These are phyloP conservation scores for Stegodyphus mimosarum DNA, from an alignment of 1,140 invertebrate species.

Conservation along the genomic window DNA sequence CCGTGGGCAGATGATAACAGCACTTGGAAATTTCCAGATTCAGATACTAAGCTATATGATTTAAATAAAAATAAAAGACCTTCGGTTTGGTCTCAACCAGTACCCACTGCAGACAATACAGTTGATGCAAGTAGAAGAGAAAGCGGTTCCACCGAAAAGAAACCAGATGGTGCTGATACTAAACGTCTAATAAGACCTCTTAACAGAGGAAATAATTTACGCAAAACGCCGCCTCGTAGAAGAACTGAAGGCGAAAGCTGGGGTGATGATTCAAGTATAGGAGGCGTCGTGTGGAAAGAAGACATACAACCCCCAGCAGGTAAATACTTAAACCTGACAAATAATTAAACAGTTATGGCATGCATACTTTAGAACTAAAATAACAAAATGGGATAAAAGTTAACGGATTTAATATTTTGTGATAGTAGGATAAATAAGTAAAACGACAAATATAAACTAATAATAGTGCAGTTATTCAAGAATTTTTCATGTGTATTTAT, in stretches of 20 bases:
- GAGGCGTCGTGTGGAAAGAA: conserved; percentile 35
- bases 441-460: too few relatives aligned
- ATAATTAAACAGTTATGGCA: too few relatives aligned
- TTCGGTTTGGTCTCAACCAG: conserved; percentile 27
- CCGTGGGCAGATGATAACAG: conserved; percentile 26
- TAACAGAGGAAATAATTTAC: background rate
- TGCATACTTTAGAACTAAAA: too few relatives aligned
- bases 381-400: too few relatives aligned
- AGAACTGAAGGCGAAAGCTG: conserved; percentile 42
- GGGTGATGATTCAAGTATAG: conserved; percentile 38
- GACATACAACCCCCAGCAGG: too few relatives aligned
- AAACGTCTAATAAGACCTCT: background rate
- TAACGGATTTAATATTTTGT: too few relatives aligned
- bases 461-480: too few relatives aligned
- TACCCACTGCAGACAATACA: background rate
- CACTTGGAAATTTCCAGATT: conserved; percentile 30
- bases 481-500: too few relatives aligned
- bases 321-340: too few relatives aligned
- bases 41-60: too few relatives aligned
- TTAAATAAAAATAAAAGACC: conserved; percentile 7
- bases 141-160: background rate
- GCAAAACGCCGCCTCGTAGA: conserved; percentile 17
- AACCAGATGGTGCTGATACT: background rate
- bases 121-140: background rate
- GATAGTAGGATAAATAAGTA: too few relatives aligned